These are phyloP conservation scores for Cyanoramphus novaezelandiae DNA, from an alignment of 2,113 vertebrate genomes.

Conservation along the genomic window DNA sequence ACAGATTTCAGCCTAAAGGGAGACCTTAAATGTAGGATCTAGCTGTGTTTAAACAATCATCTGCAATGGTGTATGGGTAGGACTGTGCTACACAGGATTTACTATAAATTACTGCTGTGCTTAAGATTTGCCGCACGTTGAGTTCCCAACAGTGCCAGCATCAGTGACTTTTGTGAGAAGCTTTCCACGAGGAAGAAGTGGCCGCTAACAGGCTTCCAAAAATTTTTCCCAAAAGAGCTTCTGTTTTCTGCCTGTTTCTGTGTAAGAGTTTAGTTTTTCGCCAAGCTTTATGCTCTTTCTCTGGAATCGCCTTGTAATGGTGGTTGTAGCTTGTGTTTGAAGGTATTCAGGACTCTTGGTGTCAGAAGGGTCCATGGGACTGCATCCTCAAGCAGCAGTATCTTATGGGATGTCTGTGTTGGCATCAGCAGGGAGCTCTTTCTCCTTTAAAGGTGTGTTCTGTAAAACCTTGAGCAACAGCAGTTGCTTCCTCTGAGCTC, in stretches of 20 bases:
- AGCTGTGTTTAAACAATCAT: not conserved
- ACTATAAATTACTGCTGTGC: not conserved
- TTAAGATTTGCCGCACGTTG: not conserved
- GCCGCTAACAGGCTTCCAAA: not conserved
- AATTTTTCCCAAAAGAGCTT: not conserved
- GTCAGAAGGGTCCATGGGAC: not conserved
- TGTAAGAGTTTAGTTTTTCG: not conserved
- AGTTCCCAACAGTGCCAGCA: not conserved
- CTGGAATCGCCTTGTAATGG: not conserved
- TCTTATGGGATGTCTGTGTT: not conserved
- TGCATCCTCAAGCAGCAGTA: not conserved
- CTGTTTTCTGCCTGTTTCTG: not conserved
- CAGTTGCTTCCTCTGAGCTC: not conserved
- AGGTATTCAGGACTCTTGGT: accelerated
- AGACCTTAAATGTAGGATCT: not conserved
- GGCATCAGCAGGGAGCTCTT: not conserved
- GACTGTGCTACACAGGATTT: not conserved
- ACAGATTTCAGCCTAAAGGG: not conserved
- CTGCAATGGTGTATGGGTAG: not conserved
- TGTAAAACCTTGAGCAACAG: not conserved
- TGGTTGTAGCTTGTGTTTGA: not conserved
- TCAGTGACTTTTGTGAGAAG: not conserved
- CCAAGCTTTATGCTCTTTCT: not conserved
- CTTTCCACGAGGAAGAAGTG: not conserved
- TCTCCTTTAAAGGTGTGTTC: not conserved